Evolutionary conservation across 2,888 invertebrate genomes (phyloP), one percentile per base, ranked within the genome.

Genomic region (Spilosoma lubricipeda): DNA sequence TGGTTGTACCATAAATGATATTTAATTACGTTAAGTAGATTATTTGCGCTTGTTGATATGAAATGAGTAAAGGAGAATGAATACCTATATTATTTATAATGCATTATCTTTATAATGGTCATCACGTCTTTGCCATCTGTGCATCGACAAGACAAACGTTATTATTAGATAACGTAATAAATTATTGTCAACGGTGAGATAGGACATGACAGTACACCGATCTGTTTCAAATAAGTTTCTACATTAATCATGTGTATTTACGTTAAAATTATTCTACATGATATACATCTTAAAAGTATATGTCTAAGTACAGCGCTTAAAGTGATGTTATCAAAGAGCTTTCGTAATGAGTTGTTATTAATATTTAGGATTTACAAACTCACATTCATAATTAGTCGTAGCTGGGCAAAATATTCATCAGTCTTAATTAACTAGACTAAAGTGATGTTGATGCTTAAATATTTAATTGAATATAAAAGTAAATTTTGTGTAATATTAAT

Each of bases 151-250:
- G 87, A 86, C 89, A 87, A 78, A 73, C 84, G 80, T 85, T 87
- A 89, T 88, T 91, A 91, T 90, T 90, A 87, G 86, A 85, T 82
- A 76, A 77, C 76, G 76, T 89, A 88, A 91, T 89, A 89, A 90
- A 92, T 90, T 88, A 88, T 88, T 88, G 87, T 87, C 87, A 85
- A 85, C 73, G 71, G 74, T 65, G 75, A 72, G 56, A 69, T 42
- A 65, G 42, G 39, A 67, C 56, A 64, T 42, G 59, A 59, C 70
- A 63, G 64, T 74, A 74, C 45, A 72, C 71, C 48, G 68, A 80
- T 80, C 77, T 80, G 72, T 77, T 80, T 69, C 73, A 75, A 72
- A 76, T 79, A 75, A 67, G 66, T 39, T 63, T 70, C 23, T 18
- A 67, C 76, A 83, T 84, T 82, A 82, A 83, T 84, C 81, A 84